These are phyloP conservation scores for Cephus cinctus DNA, from an alignment of 1,140 invertebrate species.

Conservation along the genomic window DNA sequence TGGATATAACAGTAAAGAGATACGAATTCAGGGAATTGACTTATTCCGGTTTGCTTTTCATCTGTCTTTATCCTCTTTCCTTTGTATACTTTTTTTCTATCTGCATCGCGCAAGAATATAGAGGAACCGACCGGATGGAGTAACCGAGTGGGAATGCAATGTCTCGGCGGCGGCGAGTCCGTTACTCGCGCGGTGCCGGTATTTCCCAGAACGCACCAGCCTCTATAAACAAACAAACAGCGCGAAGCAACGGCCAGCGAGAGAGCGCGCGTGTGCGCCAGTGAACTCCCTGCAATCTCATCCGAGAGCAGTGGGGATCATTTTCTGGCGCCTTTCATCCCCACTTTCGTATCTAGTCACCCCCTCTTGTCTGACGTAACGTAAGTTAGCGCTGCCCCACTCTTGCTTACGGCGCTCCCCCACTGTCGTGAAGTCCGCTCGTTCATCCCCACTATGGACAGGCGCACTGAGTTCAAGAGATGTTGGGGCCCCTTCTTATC, in stretches of 20 bases:
- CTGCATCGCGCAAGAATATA: background rate
- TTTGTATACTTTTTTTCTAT: background rate
- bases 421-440: too few species aligned
- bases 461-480: too few species aligned
- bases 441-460: too few species aligned
- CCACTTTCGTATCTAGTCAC: too few species aligned
- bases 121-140: slow-evolving; percentile 45
- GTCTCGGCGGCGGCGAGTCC: slow-evolving; percentile 36
- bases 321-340: too few species aligned
- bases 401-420: too few species aligned
- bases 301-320: too few species aligned
- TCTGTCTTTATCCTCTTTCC: background rate
- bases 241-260: slow-evolving; percentile 2
- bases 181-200: slow-evolving; percentile 46
- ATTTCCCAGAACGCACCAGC: slow-evolving; percentile 50
- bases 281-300: too few species aligned
- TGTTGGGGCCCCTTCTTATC: too few species aligned
- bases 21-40: background rate
- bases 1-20: background rate
- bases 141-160: slow-evolving; percentile 46
- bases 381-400: too few species aligned
- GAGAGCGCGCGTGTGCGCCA: slow-evolving; percentile 1
- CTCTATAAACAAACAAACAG: slow-evolving; percentile 52
- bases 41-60: background rate
- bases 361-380: too few species aligned